Base-by-base conservation (phyloP, 2,797 vertebrate species). In the Tarsius wallacei region DNA sequence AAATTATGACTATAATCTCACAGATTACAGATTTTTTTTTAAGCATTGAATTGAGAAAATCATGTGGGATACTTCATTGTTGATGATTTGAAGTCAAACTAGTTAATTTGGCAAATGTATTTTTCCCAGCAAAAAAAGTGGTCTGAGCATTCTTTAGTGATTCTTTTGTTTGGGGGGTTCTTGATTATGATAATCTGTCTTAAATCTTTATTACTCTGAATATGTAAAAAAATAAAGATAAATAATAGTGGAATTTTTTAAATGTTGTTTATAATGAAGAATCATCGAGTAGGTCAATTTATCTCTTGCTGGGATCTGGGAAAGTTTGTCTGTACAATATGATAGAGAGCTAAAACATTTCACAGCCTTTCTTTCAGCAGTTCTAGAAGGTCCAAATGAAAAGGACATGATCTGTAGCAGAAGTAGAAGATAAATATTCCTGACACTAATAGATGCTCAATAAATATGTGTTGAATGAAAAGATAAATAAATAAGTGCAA, bases 31-130 rank as follows among this genome's bases (percentile, higher is more conserved):
- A 22, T 33, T 28, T 66, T 59, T 42, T 92, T 88, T 59, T 33
- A 61, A 91, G 24, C 3, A 81, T 0, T 77, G 16, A 73, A 63
- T 86, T 97, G 77, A 85, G 5, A 93, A 96, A 87, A 89, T 55
- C 42, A 5, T 71, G 3, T 71, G 1, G 0, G 49, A 61, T 73
- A 61, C 2, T 78, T 77, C 82, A 33, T 55, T 59, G 71, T 11
- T 55, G n/a, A 49, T 47, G 21, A 61, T 91, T 73, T 73, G 13
- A 78, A 83, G 5, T 70, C 24, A 47, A 61, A 88, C 10, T 80
- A 76, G 26, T 1, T 47, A 81, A 74, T 51, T 15, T 76, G 68
- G 8, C 8, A 88, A 33, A 6, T 82, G 42, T 86, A 82, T 22
- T 78, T 84, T 96, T 85, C 55, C 5, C 9, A 66, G 15, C 49